Base-by-base conservation (phyloP, 1,140 invertebrate species). In the Grapholita molesta region DNA sequence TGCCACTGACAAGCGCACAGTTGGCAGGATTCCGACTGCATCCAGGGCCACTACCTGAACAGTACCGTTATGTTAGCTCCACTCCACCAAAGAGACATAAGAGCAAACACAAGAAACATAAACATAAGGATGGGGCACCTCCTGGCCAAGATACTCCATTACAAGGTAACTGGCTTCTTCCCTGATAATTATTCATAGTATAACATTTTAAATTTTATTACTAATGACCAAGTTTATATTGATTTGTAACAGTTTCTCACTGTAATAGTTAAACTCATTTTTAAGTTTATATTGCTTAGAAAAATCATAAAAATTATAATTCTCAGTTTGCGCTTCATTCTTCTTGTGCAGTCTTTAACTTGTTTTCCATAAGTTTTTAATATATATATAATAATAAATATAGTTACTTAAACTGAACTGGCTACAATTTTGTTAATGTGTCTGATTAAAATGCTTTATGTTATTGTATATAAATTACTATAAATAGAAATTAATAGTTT, bases 91-190 rank as follows among this genome's bases (percentile, higher is more conserved):
- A 97, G 86, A 98, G 98, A 92, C 97, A 98, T 80, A 98, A 98
- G 89, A 97, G 96, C 80, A 97, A 98, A 91, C 97, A 99, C 80
- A 99, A 99, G 93, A 98, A 98, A 84, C 97, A 98, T 85, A 98
- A 98, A 93, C 96, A 98, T 79, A 97, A 98, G 92, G 95, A 96
- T 74, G 96, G 96, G 23, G 96, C 95, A 68, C 93, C 95, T 0
- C 93, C 94, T 69, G 95, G 94, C 74, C 95, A 95, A 78, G 95
- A 96, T 81, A 94, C 94, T 48, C 93, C 89, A 53, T 64, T 91
- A 48, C 89, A 91, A 87, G 89, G 89, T 91, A 79, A 33, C 15
- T 28, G 24, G 0, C 42, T 53, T 1, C 2, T 12, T 0, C 33
- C 33, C 9, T 32, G 9, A 12, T 12, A 3, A 3, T 35, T 35